phyloP scores from a whole-genome alignment of 2,888 invertebrate genomes.

The Stegophylla sp. region DNA sequence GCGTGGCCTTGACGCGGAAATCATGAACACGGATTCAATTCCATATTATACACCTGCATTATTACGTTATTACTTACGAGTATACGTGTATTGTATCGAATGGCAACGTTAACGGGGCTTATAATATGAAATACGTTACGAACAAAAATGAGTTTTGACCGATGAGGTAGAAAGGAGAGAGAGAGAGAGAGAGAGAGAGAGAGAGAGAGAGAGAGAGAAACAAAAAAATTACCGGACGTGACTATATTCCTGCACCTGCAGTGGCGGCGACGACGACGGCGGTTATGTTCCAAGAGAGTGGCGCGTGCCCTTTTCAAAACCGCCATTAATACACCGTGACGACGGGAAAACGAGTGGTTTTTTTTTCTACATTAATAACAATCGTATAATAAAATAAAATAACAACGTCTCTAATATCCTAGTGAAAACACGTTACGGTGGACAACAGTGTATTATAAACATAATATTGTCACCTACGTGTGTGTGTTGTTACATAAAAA shows the following conservation, averaged over 20 bases:
- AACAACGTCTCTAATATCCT: conserved; percentile 7
- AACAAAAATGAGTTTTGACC: background rate
- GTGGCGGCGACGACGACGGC: background rate
- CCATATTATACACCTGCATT: no score
- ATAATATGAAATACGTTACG: background rate
- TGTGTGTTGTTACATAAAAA: no score
- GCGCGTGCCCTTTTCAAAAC: conserved; percentile 51
- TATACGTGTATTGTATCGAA: no score
- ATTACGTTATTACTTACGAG: no score
- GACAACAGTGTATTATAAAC: background rate
- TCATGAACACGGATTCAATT: no score
- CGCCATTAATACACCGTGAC: conserved; percentile 41
- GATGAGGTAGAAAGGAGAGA: background rate
- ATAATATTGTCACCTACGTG: no score
- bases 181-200: background rate
- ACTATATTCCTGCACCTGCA: conserved; percentile 27
- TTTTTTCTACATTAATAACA: conserved; percentile 11
- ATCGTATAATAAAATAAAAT: background rate
- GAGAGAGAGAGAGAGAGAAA: background rate
- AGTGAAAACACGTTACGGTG: background rate
- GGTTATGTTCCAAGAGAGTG: conserved; percentile 47
- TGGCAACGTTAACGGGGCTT: background rate
- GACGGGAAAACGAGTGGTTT: conserved; percentile 36
- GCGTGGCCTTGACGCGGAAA: background rate
- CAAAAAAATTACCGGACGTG: conserved; percentile 53